Evolutionary conservation across 2,888 invertebrate genomes (phyloP).

Genomic region (Tetropium fuscum): DNA sequence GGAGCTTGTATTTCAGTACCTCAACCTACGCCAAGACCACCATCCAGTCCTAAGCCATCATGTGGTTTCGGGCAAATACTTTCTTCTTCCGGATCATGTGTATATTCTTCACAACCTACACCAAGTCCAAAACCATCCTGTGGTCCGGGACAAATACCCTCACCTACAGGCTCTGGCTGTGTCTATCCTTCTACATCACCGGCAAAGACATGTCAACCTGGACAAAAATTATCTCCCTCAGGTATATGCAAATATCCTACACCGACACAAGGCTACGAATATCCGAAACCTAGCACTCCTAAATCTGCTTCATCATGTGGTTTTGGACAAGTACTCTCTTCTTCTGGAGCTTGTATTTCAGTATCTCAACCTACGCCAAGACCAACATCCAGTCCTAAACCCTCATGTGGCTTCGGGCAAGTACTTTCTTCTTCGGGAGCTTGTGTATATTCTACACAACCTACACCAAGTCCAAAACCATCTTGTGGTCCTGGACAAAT

Average conservation of each 20-base stretch:
- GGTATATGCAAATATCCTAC: conserved; percentile 24
- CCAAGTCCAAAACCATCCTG: conserved; percentile 19
- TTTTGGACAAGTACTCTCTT: conserved; percentile 58
- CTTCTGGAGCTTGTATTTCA: neutral
- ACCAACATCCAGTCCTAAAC: neutral
- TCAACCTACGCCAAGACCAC: conserved; percentile 10
- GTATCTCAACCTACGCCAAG: neutral
- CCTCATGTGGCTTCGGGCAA: conserved; percentile 24
- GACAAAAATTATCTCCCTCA: neutral
- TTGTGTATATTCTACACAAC: conserved; percentile 14
- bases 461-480: neutral
- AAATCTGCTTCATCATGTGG: conserved; percentile 53
- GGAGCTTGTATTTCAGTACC: conserved; percentile 32
- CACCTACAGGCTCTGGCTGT: conserved; percentile 34
- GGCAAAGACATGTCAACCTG: conserved; percentile 29
- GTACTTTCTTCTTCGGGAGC: conserved; percentile 19
- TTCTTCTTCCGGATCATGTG: conserved; percentile 1
- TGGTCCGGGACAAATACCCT: conserved; percentile 31
- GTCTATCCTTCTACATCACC: conserved; percentile 30
- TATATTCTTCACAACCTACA: neutral
- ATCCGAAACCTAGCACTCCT: conserved; percentile 1
- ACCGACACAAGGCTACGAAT: conserved; percentile 3
- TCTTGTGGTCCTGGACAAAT: conserved; percentile 31
- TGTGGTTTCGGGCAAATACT: conserved; percentile 24
- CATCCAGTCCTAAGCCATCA: conserved; percentile 19